Evolutionary conservation across 2,797 vertebrate species (phyloP).

Genomic region (Anisognathus igniventris): DNA sequence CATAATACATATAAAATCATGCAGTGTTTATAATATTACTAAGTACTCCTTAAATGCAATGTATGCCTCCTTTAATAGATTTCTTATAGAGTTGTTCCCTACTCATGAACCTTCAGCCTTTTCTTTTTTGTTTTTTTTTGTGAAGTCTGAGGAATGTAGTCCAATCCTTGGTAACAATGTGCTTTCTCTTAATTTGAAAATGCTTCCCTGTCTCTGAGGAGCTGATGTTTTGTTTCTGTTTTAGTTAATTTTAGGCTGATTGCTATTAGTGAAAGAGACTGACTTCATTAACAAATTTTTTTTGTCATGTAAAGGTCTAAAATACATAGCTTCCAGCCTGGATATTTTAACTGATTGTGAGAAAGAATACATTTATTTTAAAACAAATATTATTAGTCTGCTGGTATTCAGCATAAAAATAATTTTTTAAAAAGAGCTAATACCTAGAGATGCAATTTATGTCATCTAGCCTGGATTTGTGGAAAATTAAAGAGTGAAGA

Average conservation of each 20-base stretch:
- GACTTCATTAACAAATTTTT: background rate
- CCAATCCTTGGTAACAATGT: background rate
- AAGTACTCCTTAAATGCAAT: background rate
- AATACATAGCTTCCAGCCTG: background rate
- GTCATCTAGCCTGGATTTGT: background rate
- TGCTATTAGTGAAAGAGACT: background rate
- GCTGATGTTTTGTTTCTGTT: background rate
- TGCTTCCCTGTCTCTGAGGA: background rate
- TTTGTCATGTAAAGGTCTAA: background rate
- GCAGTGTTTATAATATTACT: background rate
- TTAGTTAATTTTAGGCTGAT: conserved; percentile 3
- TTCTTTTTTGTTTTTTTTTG: background rate
- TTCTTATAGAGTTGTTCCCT: background rate
- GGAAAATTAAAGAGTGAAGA: background rate
- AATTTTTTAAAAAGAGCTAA: background rate
- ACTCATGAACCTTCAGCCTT: background rate
- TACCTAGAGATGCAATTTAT: background rate
- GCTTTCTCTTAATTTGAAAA: background rate
- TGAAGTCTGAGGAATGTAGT: background rate
- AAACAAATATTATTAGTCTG: background rate
- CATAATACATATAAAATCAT: background rate
- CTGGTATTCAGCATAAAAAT: background rate
- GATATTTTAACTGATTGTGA: background rate
- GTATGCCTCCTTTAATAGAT: background rate
- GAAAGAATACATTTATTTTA: background rate